Conservation (phyloP, 2,888 invertebrate genomes). For the Crioceris asparagi region DNA sequence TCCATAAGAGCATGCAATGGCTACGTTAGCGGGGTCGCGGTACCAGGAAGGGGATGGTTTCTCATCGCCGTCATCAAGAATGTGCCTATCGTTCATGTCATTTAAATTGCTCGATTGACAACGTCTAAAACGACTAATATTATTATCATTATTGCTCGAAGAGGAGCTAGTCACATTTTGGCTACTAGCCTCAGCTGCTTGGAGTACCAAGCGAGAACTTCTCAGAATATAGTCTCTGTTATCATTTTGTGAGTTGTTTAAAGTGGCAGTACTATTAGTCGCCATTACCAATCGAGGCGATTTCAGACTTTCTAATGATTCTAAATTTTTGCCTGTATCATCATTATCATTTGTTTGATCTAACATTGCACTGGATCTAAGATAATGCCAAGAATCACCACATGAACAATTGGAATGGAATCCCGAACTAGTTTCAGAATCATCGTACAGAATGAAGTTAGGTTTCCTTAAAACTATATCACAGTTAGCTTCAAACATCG, state of each 20-base stretch:
- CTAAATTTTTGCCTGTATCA: constrained; percentile 13
- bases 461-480: constrained; percentile 22
- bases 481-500: constrained; percentile 23
- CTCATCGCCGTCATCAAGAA: constrained; percentile 21
- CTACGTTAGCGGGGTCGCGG: constrained; percentile 51
- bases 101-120: constrained; percentile 6
- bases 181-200: constrained; percentile 5
- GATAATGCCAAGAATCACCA: constrained; percentile 12
- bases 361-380: too few species aligned
- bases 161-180: not conserved
- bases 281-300: constrained; percentile 34
- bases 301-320: constrained; percentile 28
- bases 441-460: constrained; percentile 9
- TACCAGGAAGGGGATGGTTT: constrained; percentile 40
- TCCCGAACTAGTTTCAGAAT: constrained; percentile 18
- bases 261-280: constrained; percentile 20
- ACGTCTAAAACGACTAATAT: not conserved
- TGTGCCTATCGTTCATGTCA: constrained; percentile 21
- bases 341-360: constrained; percentile 8
- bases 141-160: not conserved
- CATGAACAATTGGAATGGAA: constrained; percentile 18
- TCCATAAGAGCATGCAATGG: constrained; percentile 69
- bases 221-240: constrained; percentile 13
- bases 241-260: constrained; percentile 10
- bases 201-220: constrained; percentile 14